Evolutionary conservation across 2,113 vertebrate species (phyloP), one percentile per base, ranked within the genome.

Genomic region (Campylomormyrus tamandua): DNA sequence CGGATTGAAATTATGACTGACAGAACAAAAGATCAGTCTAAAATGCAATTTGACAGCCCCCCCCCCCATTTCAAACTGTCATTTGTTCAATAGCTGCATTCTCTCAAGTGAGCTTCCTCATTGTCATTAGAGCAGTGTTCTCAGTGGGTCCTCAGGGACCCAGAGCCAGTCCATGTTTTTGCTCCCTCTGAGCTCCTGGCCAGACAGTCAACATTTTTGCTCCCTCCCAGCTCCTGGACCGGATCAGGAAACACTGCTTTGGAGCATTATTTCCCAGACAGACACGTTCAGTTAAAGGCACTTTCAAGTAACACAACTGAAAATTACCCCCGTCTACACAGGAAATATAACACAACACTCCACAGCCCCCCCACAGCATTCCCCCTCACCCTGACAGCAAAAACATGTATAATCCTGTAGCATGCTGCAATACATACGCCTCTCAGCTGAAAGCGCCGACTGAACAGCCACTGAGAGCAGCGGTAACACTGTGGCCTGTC

Each of bases 41-140:
- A 53, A 45, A 49, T 27, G 62, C 90, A 58, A 45, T 24, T 89
- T 88, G 83, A 88, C 19, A 74, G 85, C 17, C 46, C 83, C 35
- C 70, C 66, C 66, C 70, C 3, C n/a, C 62, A 87, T 90, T 84
- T 90, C 83, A 91, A 92, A 74, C 87, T 83, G 83, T 66, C 90
- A 91, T 21, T 53, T 48, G 27, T 39, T 62, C 50, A 42, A 62
- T 27, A 58, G 35, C 53, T 45, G 39, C 17, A 66, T 45, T 88
- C 39, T 66, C 35, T 62, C 53, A 46, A 45, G 7, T n/a, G 15
- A 62, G 53, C 56, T 42, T 39, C 42, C 17, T 42, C 13, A 42
- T n/a, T 62, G n/a, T 53, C 49, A 19, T 31, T 1, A 70, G 62
- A 31, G n/a, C n/a, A 70, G 62, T 4, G 10, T 13, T 31, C 62